These are phyloP conservation scores for Hylaea fasciaria DNA, from an alignment of 2,888 invertebrate genomes.

Conservation along the genomic window DNA sequence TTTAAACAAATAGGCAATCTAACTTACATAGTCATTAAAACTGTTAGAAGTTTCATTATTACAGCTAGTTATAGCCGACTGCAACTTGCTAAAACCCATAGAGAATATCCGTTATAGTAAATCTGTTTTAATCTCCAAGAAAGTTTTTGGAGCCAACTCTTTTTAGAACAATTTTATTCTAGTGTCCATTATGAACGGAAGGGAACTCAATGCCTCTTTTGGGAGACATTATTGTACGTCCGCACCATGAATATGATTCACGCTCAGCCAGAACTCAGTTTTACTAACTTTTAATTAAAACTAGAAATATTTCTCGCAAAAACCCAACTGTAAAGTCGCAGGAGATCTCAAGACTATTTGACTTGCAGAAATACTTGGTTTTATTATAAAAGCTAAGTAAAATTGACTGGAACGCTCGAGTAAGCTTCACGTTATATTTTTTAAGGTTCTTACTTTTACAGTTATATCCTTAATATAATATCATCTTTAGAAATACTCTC, in stretches of 20 bases:
- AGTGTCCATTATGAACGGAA: conserved; percentile 55
- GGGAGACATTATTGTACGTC: conserved; percentile 62
- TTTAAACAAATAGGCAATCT: no score
- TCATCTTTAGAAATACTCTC: no score
- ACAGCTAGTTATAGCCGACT: conserved; percentile 3
- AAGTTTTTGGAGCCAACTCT: conserved; percentile 46
- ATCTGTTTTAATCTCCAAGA: conserved; percentile 37
- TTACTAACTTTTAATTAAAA: conserved; percentile 78
- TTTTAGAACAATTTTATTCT: conserved; percentile 48
- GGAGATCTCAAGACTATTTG: conserved; percentile 43
- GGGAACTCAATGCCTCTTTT: conserved; percentile 59
- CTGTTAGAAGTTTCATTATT: no score
- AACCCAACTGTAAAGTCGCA: conserved; percentile 46
- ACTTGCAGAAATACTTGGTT: conserved; percentile 45
- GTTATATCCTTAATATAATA: conserved; percentile 35
- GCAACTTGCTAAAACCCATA: conserved; percentile 19
- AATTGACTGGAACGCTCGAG: conserved; percentile 41
- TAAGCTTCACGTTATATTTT: conserved; percentile 34
- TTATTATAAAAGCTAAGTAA: conserved; percentile 43
- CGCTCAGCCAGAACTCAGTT: conserved; percentile 61
- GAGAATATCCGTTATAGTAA: conserved; percentile 31
- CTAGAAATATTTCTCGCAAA: conserved; percentile 61
- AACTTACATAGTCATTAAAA: no score
- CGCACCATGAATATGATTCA: conserved; percentile 67
- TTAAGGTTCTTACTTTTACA: conserved; percentile 34